Conservation (phyloP, 2,113 vertebrate genomes). For the Garra rufa region DNA sequence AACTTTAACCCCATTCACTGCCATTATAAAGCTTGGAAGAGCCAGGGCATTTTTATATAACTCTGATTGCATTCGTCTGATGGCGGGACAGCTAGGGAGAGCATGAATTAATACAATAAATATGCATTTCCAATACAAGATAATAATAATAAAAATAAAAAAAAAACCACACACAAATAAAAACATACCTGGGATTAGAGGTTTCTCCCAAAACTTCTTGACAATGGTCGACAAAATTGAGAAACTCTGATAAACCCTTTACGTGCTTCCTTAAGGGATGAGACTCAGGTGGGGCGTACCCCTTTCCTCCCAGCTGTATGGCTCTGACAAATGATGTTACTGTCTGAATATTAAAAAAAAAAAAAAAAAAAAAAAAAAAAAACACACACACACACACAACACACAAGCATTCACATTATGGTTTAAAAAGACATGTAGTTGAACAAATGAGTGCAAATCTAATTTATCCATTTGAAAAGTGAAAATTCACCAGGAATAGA, state of each 20-base stretch:
- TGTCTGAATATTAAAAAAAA: slow-evolving; percentile 59
- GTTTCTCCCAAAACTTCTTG: slow-evolving; percentile 90
- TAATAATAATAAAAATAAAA: too few relatives aligned
- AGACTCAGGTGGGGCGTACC: slow-evolving; percentile 82
- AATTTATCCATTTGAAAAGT: not conserved
- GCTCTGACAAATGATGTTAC: slow-evolving; percentile 87
- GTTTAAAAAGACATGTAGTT: not conserved
- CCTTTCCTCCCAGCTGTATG: slow-evolving; percentile 89
- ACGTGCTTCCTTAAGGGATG: slow-evolving; percentile 86
- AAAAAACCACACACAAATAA: too few relatives aligned
- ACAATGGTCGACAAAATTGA: slow-evolving; percentile 88
- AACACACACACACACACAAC: too few relatives aligned
- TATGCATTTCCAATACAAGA: not conserved
- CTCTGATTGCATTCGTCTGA: too few relatives aligned
- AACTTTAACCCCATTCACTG: too few relatives aligned
- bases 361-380: too few relatives aligned
- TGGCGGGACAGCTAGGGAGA: too few relatives aligned
- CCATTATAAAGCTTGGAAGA: too few relatives aligned
- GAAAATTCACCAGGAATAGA: slow-evolving; percentile 85
- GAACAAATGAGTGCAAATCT: not conserved
- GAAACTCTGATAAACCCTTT: slow-evolving; percentile 86
- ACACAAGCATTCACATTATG: not conserved
- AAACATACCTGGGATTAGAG: slow-evolving; percentile 86
- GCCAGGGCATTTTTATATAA: too few relatives aligned
- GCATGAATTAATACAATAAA: too few relatives aligned